These are phyloP conservation scores for Tamias sibiricus DNA, from an alignment of 2,113 vertebrate genomes.

Conservation along the genomic window DNA sequence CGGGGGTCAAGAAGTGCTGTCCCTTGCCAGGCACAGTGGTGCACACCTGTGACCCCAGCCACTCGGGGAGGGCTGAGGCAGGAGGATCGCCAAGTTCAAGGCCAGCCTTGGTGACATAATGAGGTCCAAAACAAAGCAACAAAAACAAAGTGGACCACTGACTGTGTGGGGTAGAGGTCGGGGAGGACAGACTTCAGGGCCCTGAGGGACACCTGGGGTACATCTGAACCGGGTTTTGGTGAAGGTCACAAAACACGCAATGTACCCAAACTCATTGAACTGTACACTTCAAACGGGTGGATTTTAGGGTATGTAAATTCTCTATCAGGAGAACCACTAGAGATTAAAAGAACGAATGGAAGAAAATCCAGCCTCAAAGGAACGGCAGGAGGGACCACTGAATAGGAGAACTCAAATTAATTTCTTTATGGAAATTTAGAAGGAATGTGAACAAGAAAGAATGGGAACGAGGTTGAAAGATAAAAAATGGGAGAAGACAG, in stretches of 20 bases:
- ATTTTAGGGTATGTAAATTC: neutral
- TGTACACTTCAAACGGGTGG: neutral
- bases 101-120: too few species aligned
- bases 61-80: too few species aligned
- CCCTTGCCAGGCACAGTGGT: too few species aligned
- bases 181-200: accelerated
- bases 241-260: neutral
- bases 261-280: neutral
- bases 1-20: neutral
- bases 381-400: neutral
- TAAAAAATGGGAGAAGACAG: neutral
- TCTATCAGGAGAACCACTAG: neutral
- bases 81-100: too few species aligned
- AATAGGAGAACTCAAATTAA: neutral
- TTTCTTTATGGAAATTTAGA: neutral
- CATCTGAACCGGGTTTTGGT: neutral
- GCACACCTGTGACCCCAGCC: too few species aligned
- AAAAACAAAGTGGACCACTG: too few species aligned
- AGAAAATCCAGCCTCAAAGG: neutral
- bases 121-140: too few species aligned
- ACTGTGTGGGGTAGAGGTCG: too few species aligned
- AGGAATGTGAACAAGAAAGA: neutral
- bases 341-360: neutral
- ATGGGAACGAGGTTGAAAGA: accelerated
- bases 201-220: accelerated